phyloP scores from a whole-genome alignment of 2,888 invertebrate genomes.

The Epiblema foenella region DNA sequence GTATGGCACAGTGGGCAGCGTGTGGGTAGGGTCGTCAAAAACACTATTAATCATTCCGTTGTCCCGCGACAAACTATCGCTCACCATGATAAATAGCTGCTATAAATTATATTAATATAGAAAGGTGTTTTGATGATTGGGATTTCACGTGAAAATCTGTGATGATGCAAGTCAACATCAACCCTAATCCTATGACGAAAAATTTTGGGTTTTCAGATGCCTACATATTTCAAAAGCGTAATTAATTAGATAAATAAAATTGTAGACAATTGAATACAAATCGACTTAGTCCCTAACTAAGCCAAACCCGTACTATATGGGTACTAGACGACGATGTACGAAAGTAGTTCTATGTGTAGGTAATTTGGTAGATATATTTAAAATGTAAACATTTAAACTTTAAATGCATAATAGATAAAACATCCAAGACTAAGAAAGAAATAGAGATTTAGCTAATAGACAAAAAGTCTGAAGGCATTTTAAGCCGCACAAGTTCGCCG shows the following conservation, averaged over 20 bases:
- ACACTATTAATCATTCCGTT: slow-evolving; percentile 48
- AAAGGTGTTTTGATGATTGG: slow-evolving; percentile 16
- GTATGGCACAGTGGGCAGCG: slow-evolving; percentile 45
- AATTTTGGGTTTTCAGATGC: background rate
- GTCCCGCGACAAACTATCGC: slow-evolving; percentile 40
- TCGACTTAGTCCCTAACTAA: too few species aligned
- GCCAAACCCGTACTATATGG: too few species aligned
- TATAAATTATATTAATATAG: slow-evolving; percentile 31
- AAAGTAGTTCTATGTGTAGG: too few species aligned
- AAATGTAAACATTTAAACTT: too few species aligned
- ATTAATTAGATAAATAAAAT: too few species aligned
- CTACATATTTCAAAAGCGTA: background rate
- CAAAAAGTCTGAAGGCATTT: background rate
- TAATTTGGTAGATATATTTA: too few species aligned
- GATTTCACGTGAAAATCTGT: slow-evolving; percentile 9
- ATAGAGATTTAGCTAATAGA: background rate
- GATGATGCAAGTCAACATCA: slow-evolving; percentile 15
- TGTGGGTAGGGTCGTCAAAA: slow-evolving; percentile 47
- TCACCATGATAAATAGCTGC: slow-evolving; percentile 37
- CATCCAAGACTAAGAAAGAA: too few species aligned
- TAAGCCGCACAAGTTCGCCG: slow-evolving; percentile 6
- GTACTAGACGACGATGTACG: too few species aligned
- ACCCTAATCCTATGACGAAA: slow-evolving; percentile 13
- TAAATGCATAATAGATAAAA: too few species aligned
- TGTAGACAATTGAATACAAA: too few species aligned